Conservation (phyloP, 2,797 vertebrate species). For the Prunella strophiata region DNA sequence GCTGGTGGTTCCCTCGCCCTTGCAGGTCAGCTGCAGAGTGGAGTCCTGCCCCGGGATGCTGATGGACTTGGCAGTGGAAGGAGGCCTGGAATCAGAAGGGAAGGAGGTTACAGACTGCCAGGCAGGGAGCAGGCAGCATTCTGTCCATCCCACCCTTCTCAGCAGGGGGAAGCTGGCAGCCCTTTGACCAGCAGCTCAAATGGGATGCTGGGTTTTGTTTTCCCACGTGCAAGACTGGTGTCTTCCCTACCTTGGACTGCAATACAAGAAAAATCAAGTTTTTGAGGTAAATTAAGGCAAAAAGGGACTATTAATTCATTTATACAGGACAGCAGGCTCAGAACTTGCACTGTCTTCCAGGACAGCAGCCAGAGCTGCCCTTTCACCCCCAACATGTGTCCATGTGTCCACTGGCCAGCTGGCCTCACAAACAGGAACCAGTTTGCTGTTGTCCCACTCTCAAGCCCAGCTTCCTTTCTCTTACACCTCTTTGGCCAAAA, state of each 20-base stretch:
- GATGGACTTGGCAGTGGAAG: slow-evolving; percentile 92
- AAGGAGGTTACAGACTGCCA: background rate
- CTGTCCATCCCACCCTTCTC: background rate
- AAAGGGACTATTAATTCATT: background rate
- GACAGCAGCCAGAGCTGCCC: background rate
- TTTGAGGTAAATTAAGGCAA: background rate
- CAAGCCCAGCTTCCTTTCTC: background rate
- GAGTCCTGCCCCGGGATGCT: slow-evolving; percentile 87
- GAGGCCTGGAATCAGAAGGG: slow-evolving; percentile 76
- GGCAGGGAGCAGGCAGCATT: background rate
- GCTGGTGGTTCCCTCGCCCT: slow-evolving; percentile 89
- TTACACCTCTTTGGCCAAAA: background rate
- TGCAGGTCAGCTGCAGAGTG: slow-evolving; percentile 93
- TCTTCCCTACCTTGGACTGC: background rate
- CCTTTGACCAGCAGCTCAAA: background rate
- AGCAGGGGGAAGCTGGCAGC: background rate
- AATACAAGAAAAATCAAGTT: background rate
- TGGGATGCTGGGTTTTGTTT: accelerated
- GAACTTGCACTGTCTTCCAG: background rate
- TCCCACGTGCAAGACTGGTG: background rate
- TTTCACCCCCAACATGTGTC: background rate
- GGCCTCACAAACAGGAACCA: background rate
- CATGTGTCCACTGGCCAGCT: background rate
- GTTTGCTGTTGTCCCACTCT: background rate
- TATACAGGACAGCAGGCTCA: background rate